Evolutionary conservation across 1,140 invertebrate genomes (phyloP), one percentile per base, ranked within the genome.

Genomic region (Bombus turneri): DNA sequence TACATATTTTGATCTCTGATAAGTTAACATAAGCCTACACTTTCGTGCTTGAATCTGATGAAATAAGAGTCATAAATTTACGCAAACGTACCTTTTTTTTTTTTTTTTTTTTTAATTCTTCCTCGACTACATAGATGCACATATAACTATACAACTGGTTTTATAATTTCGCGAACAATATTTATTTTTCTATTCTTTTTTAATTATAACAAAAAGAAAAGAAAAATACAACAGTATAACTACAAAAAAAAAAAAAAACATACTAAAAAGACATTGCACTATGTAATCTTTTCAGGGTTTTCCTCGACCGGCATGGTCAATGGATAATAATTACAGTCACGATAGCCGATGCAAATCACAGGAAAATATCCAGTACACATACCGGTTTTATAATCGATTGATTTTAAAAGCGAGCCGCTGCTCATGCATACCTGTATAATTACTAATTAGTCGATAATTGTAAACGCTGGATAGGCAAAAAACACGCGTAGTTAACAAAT

Each of bases 351-450:
- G 64, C n/a, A 57, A 69, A 83, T 78, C 64, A n/a, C 64, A 43
- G 59, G 53, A 66, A 74, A 83, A 83, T 62, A 57, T 43, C 57
- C n/a, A 39, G 57, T 81, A 31, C 57, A 41, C 64, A 47, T 15
- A 25, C 25, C 10, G 37, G 18, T 75, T 22, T 72, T 34, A 39
- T 83, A 76, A 83, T 62, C 28, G 41, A 66, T 53, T n/a, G 31
- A 83, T 76, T 83, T 66, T 37, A 75, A 83, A 75, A 62, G 71
- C 53, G 34, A 37, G 62, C 12, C 47, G 43, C 31, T 37, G 4
- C 39, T 76, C 47, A n/a, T 76, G 22, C 10, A n/a, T 37, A 5
- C 8, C 59, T 64, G 28, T 12, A 43, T 28, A 64, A 74, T 82
- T 74, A 74, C 31, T 6, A 74, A 75, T 83, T 76, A 75, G 25